A percentile compares a stretch with the other conserved stretches of the same genome.
Evolutionary conservation across 1,140 invertebrate genomes (phyloP).

Genomic region (Schlechtendalia chinensis): DNA sequence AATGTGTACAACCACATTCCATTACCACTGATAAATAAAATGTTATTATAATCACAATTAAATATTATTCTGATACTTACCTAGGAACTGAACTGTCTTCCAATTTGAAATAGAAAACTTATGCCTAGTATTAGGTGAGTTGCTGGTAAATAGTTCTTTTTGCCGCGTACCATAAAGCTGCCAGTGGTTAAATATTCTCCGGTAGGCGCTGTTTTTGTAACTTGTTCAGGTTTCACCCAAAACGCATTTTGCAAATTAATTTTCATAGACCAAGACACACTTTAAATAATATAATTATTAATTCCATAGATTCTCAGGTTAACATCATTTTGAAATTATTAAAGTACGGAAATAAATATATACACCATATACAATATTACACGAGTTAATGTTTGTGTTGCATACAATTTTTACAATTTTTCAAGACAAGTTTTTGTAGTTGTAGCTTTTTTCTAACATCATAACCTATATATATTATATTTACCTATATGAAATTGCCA

Average conservation of each 20-base stretch:
- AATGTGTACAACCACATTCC: too few species aligned
- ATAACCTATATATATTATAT: background rate
- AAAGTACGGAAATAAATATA: too few species aligned
- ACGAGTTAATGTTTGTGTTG: too few species aligned
- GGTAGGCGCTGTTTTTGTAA: constrained; percentile 96
- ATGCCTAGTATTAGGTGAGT: constrained; percentile 90
- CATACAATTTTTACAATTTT: too few species aligned
- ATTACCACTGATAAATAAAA: too few species aligned
- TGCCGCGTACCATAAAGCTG: constrained; percentile 98
- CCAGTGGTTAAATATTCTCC: constrained; percentile 95
- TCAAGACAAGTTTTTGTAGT: too few species aligned
- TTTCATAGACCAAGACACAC: constrained; percentile 96
- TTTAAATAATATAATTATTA: constrained; percentile 54
- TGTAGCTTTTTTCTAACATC: too few species aligned
- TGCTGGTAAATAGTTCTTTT: constrained; percentile 94
- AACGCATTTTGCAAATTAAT: constrained; percentile 85
- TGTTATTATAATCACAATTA: too few species aligned
- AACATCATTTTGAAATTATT: too few species aligned
- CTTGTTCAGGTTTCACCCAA: constrained; percentile 94
- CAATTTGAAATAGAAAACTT: constrained; percentile 85
- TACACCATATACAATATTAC: too few species aligned
- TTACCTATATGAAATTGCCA: constrained; percentile 94
- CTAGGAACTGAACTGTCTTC: constrained; percentile 66
- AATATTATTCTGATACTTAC: constrained; percentile 44
- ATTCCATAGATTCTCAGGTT: too few species aligned